Conservation (phyloP, 2,113 vertebrate genomes). For the Odocoileus virginianus region DNA sequence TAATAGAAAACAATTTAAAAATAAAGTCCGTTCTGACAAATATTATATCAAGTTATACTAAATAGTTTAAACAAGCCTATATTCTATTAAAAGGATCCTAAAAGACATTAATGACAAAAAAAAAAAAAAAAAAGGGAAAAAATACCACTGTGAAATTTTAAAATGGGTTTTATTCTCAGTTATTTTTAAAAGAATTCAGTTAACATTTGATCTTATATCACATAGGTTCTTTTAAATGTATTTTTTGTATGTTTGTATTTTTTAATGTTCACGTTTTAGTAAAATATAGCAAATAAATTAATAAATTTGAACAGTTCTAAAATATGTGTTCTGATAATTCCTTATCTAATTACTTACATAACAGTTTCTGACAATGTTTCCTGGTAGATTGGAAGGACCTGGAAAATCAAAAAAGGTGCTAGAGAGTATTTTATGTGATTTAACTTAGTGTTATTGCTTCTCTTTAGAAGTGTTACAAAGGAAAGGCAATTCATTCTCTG, state of each 20-base stretch:
- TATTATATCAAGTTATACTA: not conserved
- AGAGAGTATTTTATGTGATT: not conserved
- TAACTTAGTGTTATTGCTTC: not conserved
- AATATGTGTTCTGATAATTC: not conserved
- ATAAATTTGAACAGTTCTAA: not conserved
- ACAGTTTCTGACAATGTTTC: not conserved
- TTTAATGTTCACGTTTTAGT: not conserved
- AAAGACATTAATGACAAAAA: not conserved
- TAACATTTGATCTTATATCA: not conserved
- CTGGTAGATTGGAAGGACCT: not conserved
- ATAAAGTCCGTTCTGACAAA: not conserved
- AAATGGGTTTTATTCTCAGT: not conserved
- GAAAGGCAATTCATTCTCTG: not conserved
- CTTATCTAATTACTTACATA: not conserved
- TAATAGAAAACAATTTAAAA: constrained; percentile 2
- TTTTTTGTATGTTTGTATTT: not conserved
- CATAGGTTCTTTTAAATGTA: not conserved
- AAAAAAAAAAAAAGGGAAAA: not conserved
- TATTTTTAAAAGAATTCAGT: not conserved
- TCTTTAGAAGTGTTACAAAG: not conserved
- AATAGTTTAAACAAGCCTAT: not conserved
- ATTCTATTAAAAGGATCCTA: not conserved
- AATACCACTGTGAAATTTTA: not conserved
- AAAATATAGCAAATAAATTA: not conserved
- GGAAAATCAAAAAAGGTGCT: not conserved